These are phyloP conservation scores for Calosoma granatense DNA, from an alignment of 1,140 invertebrate species.

Conservation along the genomic window DNA sequence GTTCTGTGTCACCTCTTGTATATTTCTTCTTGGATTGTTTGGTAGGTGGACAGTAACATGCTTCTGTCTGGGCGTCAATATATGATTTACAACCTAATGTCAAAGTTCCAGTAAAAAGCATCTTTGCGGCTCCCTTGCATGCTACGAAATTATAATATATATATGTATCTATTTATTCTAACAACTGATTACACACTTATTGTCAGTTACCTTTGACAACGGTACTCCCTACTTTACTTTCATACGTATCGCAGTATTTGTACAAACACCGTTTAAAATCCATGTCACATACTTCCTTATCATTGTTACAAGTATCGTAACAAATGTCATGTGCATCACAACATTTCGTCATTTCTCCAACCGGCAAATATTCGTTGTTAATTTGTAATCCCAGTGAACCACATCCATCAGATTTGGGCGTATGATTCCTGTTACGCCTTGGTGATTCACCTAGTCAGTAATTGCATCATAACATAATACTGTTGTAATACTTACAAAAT, in stretches of 20 bases:
- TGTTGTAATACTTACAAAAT: neutral
- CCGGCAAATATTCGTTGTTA: constrained; percentile 60
- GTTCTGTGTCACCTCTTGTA: constrained; percentile 36
- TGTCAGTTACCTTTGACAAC: constrained; percentile 52
- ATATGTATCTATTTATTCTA: neutral
- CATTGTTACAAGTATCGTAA: constrained; percentile 78
- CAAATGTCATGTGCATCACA: constrained; percentile 81
- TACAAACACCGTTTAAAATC: constrained; percentile 80
- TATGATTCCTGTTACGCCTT: constrained; percentile 60
- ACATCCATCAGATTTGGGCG: constrained; percentile 67
- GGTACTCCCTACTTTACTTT: constrained; percentile 44
- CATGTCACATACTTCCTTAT: constrained; percentile 78
- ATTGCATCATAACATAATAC: neutral
- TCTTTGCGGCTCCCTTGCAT: constrained; percentile 73
- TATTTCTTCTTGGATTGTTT: constrained; percentile 43
- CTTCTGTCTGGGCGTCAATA: constrained; percentile 64
- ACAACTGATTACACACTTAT: constrained; percentile 2
- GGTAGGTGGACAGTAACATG: constrained; percentile 57
- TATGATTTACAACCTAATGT: constrained; percentile 75
- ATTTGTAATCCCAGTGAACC: constrained; percentile 67
- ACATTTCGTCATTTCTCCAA: constrained; percentile 69
- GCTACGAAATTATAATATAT: constrained; percentile 37
- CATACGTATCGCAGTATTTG: constrained; percentile 64
- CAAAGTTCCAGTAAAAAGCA: constrained; percentile 70
- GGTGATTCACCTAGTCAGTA: constrained; percentile 49